phyloP scores from a whole-genome alignment of 1,140 invertebrate species.

The Carcinoscorpius rotundicauda region DNA sequence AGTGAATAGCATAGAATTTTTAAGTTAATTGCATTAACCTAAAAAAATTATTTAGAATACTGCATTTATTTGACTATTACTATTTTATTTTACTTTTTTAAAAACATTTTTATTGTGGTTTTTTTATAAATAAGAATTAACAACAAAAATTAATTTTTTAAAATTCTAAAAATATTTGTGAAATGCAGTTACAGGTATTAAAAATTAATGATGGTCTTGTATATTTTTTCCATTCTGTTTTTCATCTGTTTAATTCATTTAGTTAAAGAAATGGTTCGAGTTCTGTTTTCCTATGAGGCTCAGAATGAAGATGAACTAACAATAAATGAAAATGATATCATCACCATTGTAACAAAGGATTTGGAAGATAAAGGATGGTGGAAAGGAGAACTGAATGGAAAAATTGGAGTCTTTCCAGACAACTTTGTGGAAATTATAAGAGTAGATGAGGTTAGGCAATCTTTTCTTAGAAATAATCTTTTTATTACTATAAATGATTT shows the following conservation, averaged over 20 bases:
- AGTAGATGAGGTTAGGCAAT: conserved; percentile 15
- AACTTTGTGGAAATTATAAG: conserved; percentile 75
- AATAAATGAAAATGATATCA: conserved; percentile 75
- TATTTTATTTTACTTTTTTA: too few relatives aligned
- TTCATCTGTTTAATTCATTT: conserved; percentile 11
- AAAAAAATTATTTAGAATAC: too few relatives aligned
- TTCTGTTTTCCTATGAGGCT: conserved; percentile 77
- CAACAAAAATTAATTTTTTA: conserved; percentile 1
- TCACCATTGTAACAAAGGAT: conserved; percentile 73
- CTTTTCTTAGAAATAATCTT: too few relatives aligned
- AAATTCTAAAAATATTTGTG: conserved; percentile 14
- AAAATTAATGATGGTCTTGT: conserved; percentile 3
- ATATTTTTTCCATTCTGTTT: conserved; percentile 10
- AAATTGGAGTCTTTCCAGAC: conserved; percentile 87
- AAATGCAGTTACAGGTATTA: conserved; percentile 8
- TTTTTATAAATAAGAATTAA: too few relatives aligned
- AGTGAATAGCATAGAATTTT: too few relatives aligned
- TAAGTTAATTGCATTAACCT: too few relatives aligned
- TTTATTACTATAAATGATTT: too few relatives aligned
- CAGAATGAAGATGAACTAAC: conserved; percentile 88
- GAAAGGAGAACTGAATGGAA: conserved; percentile 82
- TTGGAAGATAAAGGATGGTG: conserved; percentile 93
- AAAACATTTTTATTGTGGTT: too few relatives aligned
- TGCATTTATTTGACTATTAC: too few relatives aligned
- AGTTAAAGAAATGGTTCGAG: conserved; percentile 61